These are phyloP conservation scores for Andricus curvator DNA, from an alignment of 2,888 invertebrate genomes.

Conservation along the genomic window DNA sequence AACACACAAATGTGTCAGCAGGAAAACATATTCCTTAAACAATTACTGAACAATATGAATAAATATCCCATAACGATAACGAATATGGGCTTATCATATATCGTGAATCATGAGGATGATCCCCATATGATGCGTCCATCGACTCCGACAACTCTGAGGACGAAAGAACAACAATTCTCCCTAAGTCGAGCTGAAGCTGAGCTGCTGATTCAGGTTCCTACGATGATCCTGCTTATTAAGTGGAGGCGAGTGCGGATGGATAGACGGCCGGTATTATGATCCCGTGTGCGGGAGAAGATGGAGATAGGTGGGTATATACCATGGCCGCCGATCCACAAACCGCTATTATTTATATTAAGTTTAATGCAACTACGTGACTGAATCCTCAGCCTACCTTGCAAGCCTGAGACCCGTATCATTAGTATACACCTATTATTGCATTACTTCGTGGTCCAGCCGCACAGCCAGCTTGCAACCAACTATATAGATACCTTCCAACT, in stretches of 20 bases:
- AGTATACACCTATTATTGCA: conserved; percentile 78
- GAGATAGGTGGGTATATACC: conserved; percentile 74
- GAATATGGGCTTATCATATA: not conserved
- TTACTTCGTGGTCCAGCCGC: conserved; percentile 68
- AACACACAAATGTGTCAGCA: too few relatives aligned
- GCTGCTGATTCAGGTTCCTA: conserved; percentile 72
- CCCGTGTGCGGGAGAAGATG: conserved; percentile 69
- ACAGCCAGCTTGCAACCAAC: conserved; percentile 35
- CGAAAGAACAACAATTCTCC: conserved; percentile 48
- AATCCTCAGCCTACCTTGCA: conserved; percentile 68
- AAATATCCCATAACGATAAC: not conserved
- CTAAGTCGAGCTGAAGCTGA: conserved; percentile 46
- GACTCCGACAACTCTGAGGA: conserved; percentile 47
- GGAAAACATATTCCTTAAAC: too few relatives aligned
- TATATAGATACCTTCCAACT: conserved; percentile 8
- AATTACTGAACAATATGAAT: not conserved
- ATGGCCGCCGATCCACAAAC: conserved; percentile 69
- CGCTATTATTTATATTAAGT: conserved; percentile 79
- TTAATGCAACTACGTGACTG: conserved; percentile 79
- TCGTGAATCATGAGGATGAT: not conserved
- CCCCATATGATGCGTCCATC: not conserved
- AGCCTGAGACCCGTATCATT: conserved; percentile 74
- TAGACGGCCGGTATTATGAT: conserved; percentile 70
- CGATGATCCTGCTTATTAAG: conserved; percentile 77
- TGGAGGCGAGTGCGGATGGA: conserved; percentile 72